Evolutionary conservation across 2,888 invertebrate genomes (phyloP).

Genomic region (Rhingia campestris): DNA sequence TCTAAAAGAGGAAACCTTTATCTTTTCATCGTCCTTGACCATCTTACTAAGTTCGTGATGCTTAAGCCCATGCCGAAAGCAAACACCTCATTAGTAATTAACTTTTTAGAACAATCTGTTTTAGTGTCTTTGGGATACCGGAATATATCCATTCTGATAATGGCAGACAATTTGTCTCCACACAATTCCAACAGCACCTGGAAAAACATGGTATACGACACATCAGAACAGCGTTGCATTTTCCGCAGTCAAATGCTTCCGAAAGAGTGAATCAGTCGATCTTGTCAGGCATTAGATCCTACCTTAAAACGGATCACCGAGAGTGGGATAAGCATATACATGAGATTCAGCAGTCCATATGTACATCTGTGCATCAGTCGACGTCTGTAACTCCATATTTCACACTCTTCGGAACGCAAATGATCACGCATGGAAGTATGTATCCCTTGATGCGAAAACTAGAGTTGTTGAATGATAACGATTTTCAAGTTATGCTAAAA

Average conservation of each 20-base stretch:
- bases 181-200: too few relatives aligned
- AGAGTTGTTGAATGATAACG: constrained; percentile 13
- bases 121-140: constrained; percentile 75
- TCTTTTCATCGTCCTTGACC: too few relatives aligned
- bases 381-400: constrained; percentile 37
- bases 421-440: constrained; percentile 30
- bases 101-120: constrained; percentile 62
- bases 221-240: too few relatives aligned
- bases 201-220: too few relatives aligned
- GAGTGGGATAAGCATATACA: constrained; percentile 59
- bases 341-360: constrained; percentile 48
- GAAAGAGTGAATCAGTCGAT: constrained; percentile 78
- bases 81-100: too few relatives aligned
- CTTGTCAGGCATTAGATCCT: constrained; percentile 75
- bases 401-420: constrained; percentile 44
- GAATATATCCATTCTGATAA: too few relatives aligned
- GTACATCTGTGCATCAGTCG: constrained; percentile 45
- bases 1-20: too few relatives aligned
- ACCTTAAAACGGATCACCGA: constrained; percentile 58
- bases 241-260: too few relatives aligned
- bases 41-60: too few relatives aligned
- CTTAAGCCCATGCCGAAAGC: too few relatives aligned
- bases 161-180: too few relatives aligned
- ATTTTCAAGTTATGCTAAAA: too few relatives aligned
- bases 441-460: constrained; percentile 32